Base-by-base conservation (phyloP, 2,888 invertebrate species). In the Morpho achilles region DNA sequence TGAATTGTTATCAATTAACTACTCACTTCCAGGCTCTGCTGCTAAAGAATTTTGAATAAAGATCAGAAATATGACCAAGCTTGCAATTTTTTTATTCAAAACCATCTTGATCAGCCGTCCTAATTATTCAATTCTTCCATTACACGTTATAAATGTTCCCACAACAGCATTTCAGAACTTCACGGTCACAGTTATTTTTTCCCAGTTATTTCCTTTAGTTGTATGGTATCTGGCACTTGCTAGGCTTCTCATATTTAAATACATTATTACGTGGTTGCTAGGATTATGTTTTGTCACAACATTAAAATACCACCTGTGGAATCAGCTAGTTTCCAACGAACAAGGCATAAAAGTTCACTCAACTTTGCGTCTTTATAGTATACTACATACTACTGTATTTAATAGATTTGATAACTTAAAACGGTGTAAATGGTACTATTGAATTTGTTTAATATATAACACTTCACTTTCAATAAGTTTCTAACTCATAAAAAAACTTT, bases 71-170 rank as follows among this genome's bases (percentile, higher is more conserved):
- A 84, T 63, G 50, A 82, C 56, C 60, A 76, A 72, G 67, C 72
- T 69, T 66, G 76, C 70, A 72, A 64, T 71, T 69, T 75, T 69
- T 72, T 74, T 80, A 66, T 67, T 72, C 63, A 72, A 66, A 77
- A 69, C 70, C 89, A 90, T 89, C 67, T 84, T 87, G 77, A 69
- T 74, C 78, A 80, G 82, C 79, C 86, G 81, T 73, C 87, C 88
- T 65, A 85, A 72, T 78, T 88, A 87, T 84, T 87, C 87, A 85
- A 73, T 78, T 88, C 87, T 84, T 89, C 88, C 87, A 88, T 88
- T 75, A 76, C 82, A 82, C 73, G 70, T 69, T 72, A 72, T 65
- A 67, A 65, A 56, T 67, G 66, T 65, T 58, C 66, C 51, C 55
- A 62, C 56, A 67, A 67, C 47, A 64, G 53, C 67, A 59, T 63